Evolutionary conservation across 1,140 invertebrate species (phyloP), one percentile per base, ranked within the genome.

Genomic region (Psix sp.): DNA sequence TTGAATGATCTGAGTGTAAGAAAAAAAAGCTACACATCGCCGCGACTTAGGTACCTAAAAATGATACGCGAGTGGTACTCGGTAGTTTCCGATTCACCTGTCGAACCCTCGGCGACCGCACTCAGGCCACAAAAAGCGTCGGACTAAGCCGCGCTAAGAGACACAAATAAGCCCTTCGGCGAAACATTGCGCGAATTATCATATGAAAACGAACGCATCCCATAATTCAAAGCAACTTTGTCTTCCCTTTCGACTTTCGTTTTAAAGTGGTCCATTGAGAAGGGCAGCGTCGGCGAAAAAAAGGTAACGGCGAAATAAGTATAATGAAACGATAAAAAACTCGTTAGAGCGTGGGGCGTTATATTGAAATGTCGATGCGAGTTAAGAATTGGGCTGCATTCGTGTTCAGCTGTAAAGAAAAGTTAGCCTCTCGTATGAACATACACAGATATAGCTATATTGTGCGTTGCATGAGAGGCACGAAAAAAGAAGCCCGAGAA

Each of bases 341-440:
- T 74, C 72, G 63, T 74, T 74, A 68, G 43, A 38, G 59, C 56
- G 52, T 39, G 57, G 59, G 63, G 51, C 72, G 72, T 68, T 68
- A 74, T 68, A 74, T 68, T 74, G 72, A 68, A 74, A 63, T 68
- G 72, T 74, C 72, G 72, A 74, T 74, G 59, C 51, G 45, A 63
- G 59, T 74, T 74, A 68, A 59, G 63, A 63, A 67, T 67, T 46
- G 71, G 56, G 62, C 71, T 62, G 71, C 63, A 66, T 62, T 66
- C 70, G 54, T 62, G 62, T 73, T 73, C 48, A 59, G 54, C 62
- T 73, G 54, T 36, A 56, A 66, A 73, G 68, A 62, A 56, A 73
- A 60, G 43, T 46, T 66, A 13, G 46, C 16, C 26, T 33, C 45
- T 63, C 39, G 40, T 48, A 29, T n/a, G n/a, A n/a, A n/a, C n/a